Evolutionary conservation across 2,888 invertebrate species (phyloP).

Genomic region (Coelopa pilipes): DNA sequence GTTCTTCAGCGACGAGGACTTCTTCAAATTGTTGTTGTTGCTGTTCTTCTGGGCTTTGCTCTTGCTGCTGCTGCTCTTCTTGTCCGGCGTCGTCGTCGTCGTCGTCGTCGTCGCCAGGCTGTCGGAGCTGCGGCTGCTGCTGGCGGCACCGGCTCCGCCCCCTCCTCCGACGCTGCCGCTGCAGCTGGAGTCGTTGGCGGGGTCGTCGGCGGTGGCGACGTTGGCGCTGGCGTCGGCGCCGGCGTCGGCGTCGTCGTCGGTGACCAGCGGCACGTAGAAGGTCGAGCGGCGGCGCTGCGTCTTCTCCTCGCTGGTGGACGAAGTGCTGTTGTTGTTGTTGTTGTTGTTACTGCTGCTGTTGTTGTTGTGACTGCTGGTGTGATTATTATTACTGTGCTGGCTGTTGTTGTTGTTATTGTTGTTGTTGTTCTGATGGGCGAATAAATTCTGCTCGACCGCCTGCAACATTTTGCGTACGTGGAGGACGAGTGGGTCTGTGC

Average conservation of each 20-base stretch:
- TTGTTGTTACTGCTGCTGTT: slow-evolving; percentile 43
- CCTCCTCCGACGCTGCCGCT: slow-evolving; percentile 36
- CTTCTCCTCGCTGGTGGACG: slow-evolving; percentile 65
- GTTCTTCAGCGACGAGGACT: slow-evolving; percentile 50
- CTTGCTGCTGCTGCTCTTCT: slow-evolving; percentile 35
- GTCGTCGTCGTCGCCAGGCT: slow-evolving; percentile 24
- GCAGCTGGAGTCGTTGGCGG: slow-evolving; percentile 36
- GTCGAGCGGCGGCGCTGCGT: slow-evolving; percentile 75
- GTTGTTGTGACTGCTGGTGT: slow-evolving; percentile 39
- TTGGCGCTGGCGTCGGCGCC: slow-evolving; percentile 36
- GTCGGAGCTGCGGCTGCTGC: slow-evolving; percentile 16
- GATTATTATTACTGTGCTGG: slow-evolving; percentile 44
- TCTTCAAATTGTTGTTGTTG: slow-evolving; percentile 50
- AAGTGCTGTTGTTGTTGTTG: slow-evolving; percentile 43
- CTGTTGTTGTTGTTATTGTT: slow-evolving; percentile 40
- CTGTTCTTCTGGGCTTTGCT: slow-evolving; percentile 47
- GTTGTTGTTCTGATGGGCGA: slow-evolving; percentile 41
- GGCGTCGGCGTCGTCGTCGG: slow-evolving; percentile 57
- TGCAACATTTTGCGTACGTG: slow-evolving; percentile 54
- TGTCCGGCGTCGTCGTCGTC: slow-evolving; percentile 22
- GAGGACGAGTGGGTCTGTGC: slow-evolving; percentile 6
- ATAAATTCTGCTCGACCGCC: slow-evolving; percentile 47
- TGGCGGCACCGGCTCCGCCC: slow-evolving; percentile 46
- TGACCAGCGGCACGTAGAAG: slow-evolving; percentile 77
- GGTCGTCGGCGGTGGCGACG: slow-evolving; percentile 35